phyloP scores from a whole-genome alignment of 2,888 invertebrate species.

The Acleris emargana region DNA sequence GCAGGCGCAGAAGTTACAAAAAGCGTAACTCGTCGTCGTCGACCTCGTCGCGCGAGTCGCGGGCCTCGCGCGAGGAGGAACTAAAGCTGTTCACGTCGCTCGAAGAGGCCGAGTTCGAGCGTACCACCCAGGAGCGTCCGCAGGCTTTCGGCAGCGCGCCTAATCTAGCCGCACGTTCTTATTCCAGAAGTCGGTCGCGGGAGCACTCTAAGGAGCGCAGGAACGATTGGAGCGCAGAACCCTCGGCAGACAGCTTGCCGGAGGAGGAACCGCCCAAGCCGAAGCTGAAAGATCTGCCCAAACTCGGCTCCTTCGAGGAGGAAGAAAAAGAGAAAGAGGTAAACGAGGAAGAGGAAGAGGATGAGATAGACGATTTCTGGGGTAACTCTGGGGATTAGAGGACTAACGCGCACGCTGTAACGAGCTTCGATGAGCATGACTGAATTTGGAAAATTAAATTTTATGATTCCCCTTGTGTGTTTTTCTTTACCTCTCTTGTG shows the following conservation, averaged over 20 bases:
- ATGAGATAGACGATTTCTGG: conserved; percentile 73
- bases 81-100: conserved; percentile 86
- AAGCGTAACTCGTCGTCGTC: conserved; percentile 85
- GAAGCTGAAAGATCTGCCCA: conserved; percentile 59
- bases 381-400: conserved; percentile 73
- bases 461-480: conserved; percentile 62
- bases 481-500: conserved; percentile 57
- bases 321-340: conserved; percentile 67
- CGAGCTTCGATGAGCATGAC: conserved; percentile 76
- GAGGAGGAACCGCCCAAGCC: conserved; percentile 50
- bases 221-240: conserved; percentile 63
- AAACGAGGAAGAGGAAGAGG: conserved; percentile 66
- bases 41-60: conserved; percentile 84
- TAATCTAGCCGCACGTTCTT: conserved; percentile 79
- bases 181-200: conserved; percentile 82
- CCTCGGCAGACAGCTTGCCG: conserved; percentile 55
- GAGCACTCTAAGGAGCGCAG: conserved; percentile 65
- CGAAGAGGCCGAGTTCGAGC: conserved; percentile 84
- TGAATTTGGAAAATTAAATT: conserved; percentile 56
- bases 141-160: conserved; percentile 71
- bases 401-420: conserved; percentile 59
- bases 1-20: conserved; percentile 84
- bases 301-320: conserved; percentile 74
- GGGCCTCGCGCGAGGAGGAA: conserved; percentile 86
- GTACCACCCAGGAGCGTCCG: conserved; percentile 56